These are phyloP conservation scores for Diadema setosum DNA, from an alignment of 35 echinoderm and acorn worm genomes.

Conservation along the genomic window DNA sequence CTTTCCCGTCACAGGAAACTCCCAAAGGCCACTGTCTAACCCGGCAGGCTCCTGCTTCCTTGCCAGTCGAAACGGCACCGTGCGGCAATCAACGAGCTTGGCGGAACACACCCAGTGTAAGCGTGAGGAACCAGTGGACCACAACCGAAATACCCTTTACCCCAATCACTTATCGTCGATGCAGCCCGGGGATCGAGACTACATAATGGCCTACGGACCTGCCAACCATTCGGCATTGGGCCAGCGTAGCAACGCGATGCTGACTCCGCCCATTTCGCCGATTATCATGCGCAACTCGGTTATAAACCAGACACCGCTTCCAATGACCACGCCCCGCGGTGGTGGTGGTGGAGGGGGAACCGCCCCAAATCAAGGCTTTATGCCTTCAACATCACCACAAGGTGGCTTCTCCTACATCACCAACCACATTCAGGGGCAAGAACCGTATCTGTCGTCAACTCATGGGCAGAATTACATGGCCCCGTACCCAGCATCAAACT, in stretches of 20 bases:
- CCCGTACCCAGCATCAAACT: slow-evolving; percentile 34
- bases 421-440: slow-evolving; percentile 46
- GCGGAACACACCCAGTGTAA: slow-evolving; percentile 35
- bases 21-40: slow-evolving; percentile 61
- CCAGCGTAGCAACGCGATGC: slow-evolving; percentile 56
- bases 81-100: not conserved
- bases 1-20: not conserved
- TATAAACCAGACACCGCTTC: slow-evolving; percentile 66
- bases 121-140: slow-evolving; percentile 62
- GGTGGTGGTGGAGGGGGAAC: no score
- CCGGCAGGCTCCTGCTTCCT: slow-evolving; percentile 93
- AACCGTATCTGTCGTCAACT: slow-evolving; percentile 27
- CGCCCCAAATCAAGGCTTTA: slow-evolving; percentile 11
- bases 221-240: not conserved
- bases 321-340: slow-evolving; percentile 29
- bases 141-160: not conserved
- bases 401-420: slow-evolving; percentile 55
- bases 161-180: not conserved
- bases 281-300: slow-evolving; percentile 68
- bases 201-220: slow-evolving; percentile 44
- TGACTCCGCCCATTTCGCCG: slow-evolving; percentile 90
- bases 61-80: slow-evolving; percentile 58
- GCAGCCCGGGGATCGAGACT: not conserved
- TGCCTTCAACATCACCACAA: slow-evolving; percentile 38
- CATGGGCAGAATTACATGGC: slow-evolving; percentile 33